Conservation (phyloP, 2,113 vertebrate genomes). For the Mobula hypostoma region DNA sequence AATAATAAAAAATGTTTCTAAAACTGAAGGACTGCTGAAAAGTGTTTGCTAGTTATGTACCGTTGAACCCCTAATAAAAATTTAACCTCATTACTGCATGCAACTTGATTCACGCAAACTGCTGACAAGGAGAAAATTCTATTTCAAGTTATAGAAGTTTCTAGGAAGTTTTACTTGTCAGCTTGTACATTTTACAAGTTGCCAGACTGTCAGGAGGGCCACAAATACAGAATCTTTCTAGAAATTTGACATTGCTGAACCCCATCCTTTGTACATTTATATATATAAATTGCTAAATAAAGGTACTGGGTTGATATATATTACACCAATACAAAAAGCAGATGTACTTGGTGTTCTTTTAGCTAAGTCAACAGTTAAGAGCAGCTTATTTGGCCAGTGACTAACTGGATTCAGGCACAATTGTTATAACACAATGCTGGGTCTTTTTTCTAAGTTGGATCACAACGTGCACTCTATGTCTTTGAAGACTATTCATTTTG, state of each 20-base stretch:
- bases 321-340: not conserved
- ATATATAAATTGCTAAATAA: not conserved
- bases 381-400: not conserved
- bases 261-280: not conserved
- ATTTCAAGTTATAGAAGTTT: not conserved
- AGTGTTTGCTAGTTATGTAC: not conserved
- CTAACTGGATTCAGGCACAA: not conserved
- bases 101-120: not conserved
- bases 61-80: not conserved
- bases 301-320: not conserved
- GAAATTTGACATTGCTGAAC: conserved; percentile 10
- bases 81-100: not conserved
- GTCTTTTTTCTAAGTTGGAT: not conserved
- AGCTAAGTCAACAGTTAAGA: not conserved
- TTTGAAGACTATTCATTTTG: not conserved
- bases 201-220: not conserved
- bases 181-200: not conserved
- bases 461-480: not conserved
- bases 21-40: not conserved
- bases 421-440: not conserved
- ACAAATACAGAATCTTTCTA: not conserved
- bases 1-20: not conserved
- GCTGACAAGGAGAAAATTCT: not conserved
- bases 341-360: not conserved
- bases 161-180: not conserved